A percentile compares a stretch with the other conserved stretches of the same genome.
phyloP scores from a whole-genome alignment of 2,797 vertebrate genomes.

The Acrossocheilus wenchowensis region DNA sequence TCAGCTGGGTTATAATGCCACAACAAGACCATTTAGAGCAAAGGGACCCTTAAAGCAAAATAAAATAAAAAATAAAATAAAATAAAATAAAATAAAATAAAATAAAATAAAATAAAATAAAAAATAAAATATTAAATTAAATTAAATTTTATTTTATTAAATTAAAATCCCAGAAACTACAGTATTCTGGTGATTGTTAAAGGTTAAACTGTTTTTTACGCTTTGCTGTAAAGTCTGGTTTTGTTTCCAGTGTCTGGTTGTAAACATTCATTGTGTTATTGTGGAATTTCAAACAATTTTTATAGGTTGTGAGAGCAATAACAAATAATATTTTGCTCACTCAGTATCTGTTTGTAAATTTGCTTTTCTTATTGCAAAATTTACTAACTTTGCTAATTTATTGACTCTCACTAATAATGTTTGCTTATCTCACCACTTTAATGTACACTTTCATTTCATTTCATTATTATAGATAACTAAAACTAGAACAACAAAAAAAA shows the following conservation, averaged over 20 bases:
- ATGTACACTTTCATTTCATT: neutral
- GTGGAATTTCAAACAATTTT: neutral
- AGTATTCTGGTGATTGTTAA: too few species aligned
- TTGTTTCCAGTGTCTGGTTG: too few species aligned
- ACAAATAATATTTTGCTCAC: neutral
- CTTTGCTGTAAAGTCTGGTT: too few species aligned
- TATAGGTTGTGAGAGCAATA: neutral
- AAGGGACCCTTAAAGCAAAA: neutral
- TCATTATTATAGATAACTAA: neutral
- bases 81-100: too few species aligned
- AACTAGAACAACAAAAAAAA: neutral
- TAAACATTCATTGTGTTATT: too few species aligned
- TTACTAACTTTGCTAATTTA: neutral
- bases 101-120: too few species aligned
- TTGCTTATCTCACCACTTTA: neutral
- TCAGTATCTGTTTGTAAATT: neutral
- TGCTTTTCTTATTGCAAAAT: neutral
- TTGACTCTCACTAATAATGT: neutral
- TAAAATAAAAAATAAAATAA: too few species aligned
- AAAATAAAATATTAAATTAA: too few species aligned
- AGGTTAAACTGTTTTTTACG: too few species aligned
- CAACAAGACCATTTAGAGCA: neutral
- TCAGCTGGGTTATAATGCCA: too few species aligned
- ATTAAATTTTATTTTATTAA: too few species aligned
- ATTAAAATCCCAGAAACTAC: too few species aligned